Conservation (phyloP, 2,888 invertebrate species). For the Dryobota labecula region DNA sequence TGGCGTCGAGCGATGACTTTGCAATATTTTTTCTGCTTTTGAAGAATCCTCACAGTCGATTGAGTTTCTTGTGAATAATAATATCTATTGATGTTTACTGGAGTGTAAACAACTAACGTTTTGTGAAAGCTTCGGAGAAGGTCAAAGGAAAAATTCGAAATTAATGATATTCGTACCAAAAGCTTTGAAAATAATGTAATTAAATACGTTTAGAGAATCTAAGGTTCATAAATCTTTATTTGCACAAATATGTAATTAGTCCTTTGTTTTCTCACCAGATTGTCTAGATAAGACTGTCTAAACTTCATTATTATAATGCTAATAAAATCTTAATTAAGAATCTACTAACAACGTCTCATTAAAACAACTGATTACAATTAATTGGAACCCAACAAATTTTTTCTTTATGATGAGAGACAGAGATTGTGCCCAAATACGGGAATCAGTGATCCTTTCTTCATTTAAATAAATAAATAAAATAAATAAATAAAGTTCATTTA, state of each 20-base stretch:
- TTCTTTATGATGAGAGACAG: no score
- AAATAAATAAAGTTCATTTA: no score
- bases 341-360: neutral
- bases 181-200: neutral
- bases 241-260: neutral
- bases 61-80: slow-evolving; percentile 47
- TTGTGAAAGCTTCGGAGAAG: slow-evolving; percentile 12
- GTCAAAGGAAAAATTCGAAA: slow-evolving; percentile 3
- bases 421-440: neutral
- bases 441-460: neutral
- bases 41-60: slow-evolving; percentile 26
- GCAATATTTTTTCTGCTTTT: slow-evolving; percentile 21
- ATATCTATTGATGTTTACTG: slow-evolving; percentile 36
- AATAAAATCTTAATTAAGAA: neutral
- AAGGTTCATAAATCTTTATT: neutral
- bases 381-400: neutral
- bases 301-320: slow-evolving; percentile 5
- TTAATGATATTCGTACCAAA: neutral
- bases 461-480: no score
- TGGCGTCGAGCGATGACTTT: slow-evolving; percentile 4
- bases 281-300: neutral
- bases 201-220: no score
- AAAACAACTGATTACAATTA: neutral
- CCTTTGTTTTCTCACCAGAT: neutral
- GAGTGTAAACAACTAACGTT: slow-evolving; percentile 25